Evolutionary conservation across 2,797 vertebrate genomes (phyloP), one percentile per base, ranked within the genome.

Genomic region (Eospalax fontanierii): DNA sequence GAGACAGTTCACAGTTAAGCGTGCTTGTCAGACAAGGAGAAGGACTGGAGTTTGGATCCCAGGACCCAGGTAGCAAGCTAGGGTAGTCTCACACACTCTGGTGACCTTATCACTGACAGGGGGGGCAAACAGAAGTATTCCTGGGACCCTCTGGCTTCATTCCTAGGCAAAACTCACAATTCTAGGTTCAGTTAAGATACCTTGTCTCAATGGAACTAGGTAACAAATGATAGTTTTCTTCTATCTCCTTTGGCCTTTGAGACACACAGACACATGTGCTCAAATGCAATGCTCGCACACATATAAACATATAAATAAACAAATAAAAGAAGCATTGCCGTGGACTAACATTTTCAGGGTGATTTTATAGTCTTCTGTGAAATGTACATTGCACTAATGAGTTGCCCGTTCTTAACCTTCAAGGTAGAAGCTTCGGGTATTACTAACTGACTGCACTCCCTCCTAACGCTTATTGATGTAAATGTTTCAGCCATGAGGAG

Each of bases 311-410:
- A 71, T 57, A 24, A 85, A n/a, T 50, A 33, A 75, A 76, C 0
- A 15, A 71, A 71, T 3, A 50, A 90, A 85, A 78, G 83, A 75
- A 40, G 6, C 26, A 16, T 38, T 63, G 21, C 7, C 21, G 43
- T 50, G 6, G 35, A 82, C 12, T 57, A 84, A 88, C 50, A 24
- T 85, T 90, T 81, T 63, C 38, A 68, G 93, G 68, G 43, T 59
- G 43, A 89, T 28, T 85, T 74, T 46, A 68, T 8, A 11, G 68
- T 22, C 35, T 88, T 90, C 88, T 33, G 46, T 79, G 74, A 94
- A 89, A 93, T 68, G 66, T 33, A 40, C 54, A 15, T 12, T 68
- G 24, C 54, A 14, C 28, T 66, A 68, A 76, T 81, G 43, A 91
- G 80, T 80, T 68, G 2, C 24, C 33, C 61, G 12, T 19, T 87